Base-by-base conservation (phyloP, 2,113 vertebrate species). In the Petaurus breviceps region DNA sequence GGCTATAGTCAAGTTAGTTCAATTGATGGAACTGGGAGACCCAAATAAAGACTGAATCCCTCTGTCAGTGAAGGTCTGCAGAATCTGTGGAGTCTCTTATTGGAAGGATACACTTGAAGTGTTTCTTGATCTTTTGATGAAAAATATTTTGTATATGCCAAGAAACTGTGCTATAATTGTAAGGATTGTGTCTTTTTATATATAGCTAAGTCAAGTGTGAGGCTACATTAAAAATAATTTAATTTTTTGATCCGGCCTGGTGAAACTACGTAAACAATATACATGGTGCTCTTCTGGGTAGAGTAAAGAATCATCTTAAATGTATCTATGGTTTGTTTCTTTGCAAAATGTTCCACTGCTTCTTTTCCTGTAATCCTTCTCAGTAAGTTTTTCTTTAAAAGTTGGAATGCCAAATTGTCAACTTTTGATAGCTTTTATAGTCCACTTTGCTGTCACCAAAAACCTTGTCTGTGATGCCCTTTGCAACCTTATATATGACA, bases 261-360 rank as follows among this genome's bases (percentile, higher is more conserved):
- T 68, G 61, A 68, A 12, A 68, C 12, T 68, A 16, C 61, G 37
- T 68, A 68, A 12, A 61, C 57, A 31, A 28, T 3, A 50, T 91
- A 94, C 50, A 7, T 11, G 46, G 61, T 96, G 96, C 92, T 52
- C 50, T 95, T 93, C 94, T 53, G 49, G 14, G 16, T 28, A n/a
- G n/a, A n/a, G n/a, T n/a, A 68, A 31, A 0, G 14, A 43, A 89
- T 26, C 92, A 91, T 53, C 37, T 77, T 46, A 22, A 0, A 0
- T 0, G 12, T 26, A 0, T 77, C 93, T 54, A 54, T 54, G 22
- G 53, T 91, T 0, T 37, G 22, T 91, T 0, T 46, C 43, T 11
- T 0, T 51, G 11, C 77, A 84, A 3, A 43, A 8, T n/a, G 22
- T 9, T 2, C 50, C 91, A 31, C 53, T 14, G 0, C 0, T 77